Conservation (phyloP, 2,113 vertebrate genomes). For the Carassius gibelio region DNA sequence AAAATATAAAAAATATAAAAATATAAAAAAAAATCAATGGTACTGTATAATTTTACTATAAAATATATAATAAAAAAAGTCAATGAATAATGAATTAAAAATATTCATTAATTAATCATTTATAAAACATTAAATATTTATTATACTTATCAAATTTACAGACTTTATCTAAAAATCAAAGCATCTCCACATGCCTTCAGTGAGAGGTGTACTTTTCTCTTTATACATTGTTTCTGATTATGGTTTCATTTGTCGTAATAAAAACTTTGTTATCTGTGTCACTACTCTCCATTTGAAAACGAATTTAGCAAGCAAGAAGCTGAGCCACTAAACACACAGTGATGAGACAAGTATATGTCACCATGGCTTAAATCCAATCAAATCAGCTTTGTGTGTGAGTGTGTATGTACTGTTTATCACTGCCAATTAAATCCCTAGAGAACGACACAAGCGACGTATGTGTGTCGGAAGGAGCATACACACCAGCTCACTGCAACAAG, state of each 20-base stretch:
- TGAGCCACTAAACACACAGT: background rate
- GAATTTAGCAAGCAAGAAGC: background rate
- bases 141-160: background rate
- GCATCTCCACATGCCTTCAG: no score
- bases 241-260: background rate
- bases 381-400: background rate
- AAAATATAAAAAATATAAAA: no score
- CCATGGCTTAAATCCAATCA: constrained; percentile 8
- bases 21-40: no score
- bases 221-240: background rate
- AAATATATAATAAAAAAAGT: background rate
- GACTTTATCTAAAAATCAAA: background rate
- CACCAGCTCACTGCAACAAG: constrained; percentile 60
- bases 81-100: no score
- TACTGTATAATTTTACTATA: background rate
- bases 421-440: constrained; percentile 37
- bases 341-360: constrained; percentile 4
- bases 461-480: constrained; percentile 49
- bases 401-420: constrained; percentile 13
- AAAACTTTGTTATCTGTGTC: background rate
- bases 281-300: background rate
- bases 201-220: no score
- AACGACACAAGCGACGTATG: background rate
- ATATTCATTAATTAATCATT: no score
- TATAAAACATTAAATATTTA: no score